Evolutionary conservation across 2,797 vertebrate species (phyloP).

Genomic region (Dicrostonyx torquatus): DNA sequence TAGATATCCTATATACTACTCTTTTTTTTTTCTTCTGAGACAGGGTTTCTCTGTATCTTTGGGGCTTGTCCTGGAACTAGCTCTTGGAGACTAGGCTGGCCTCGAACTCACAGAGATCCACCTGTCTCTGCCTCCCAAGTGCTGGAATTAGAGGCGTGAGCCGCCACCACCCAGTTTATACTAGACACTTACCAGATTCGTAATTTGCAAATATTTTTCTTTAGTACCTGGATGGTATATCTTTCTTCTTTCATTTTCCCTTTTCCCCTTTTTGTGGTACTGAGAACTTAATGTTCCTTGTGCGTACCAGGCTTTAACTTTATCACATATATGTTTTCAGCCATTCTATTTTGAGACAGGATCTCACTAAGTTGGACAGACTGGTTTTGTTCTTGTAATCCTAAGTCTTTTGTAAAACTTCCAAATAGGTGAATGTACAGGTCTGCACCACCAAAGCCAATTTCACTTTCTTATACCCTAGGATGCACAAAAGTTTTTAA

Average conservation of each 20-base stretch:
- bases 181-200: neutral
- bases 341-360: neutral
- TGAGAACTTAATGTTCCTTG: neutral
- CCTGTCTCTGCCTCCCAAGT: too few relatives aligned
- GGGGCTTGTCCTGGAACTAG: too few relatives aligned
- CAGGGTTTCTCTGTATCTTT: too few relatives aligned
- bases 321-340: neutral
- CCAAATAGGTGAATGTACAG: neutral
- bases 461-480: constrained; percentile 8
- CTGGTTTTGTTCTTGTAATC: neutral
- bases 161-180: too few relatives aligned
- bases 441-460: neutral
- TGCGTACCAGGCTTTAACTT: neutral
- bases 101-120: too few relatives aligned
- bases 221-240: neutral
- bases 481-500: neutral
- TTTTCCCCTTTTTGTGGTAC: neutral
- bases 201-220: constrained; percentile 35
- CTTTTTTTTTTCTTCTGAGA: too few relatives aligned
- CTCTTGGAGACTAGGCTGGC: too few relatives aligned
- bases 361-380: neutral
- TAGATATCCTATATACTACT: neutral
- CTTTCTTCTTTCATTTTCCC: neutral
- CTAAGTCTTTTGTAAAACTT: neutral
- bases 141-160: too few relatives aligned